A percentile compares a stretch with the other conserved stretches of the same genome.
These are phyloP conservation scores for Drosophila quasianomalipes DNA, from an alignment of 2,888 invertebrate species.

Conservation along the genomic window DNA sequence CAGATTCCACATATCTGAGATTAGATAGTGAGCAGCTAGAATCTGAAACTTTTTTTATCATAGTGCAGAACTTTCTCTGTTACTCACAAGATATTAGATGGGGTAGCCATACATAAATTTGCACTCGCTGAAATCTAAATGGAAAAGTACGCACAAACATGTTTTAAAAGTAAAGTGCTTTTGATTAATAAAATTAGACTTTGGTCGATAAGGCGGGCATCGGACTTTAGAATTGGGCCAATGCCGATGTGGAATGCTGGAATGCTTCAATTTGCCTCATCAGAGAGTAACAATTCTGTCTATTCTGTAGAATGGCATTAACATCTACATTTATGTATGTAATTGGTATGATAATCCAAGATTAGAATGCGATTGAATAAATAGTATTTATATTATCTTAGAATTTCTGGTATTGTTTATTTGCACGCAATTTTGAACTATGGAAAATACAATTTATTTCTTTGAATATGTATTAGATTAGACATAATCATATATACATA, in stretches of 20 bases:
- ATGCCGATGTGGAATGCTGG: background rate
- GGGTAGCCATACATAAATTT: background rate
- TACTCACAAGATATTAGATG: background rate
- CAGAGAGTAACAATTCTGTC: background rate
- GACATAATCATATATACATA: conserved; percentile 33
- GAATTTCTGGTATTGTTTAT: conserved; percentile 39
- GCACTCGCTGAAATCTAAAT: background rate
- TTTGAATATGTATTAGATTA: conserved; percentile 25
- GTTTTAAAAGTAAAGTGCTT: background rate
- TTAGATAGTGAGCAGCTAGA: background rate
- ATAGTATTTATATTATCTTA: background rate
- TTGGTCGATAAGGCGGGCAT: background rate
- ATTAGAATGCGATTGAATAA: background rate
- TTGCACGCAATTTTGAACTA: conserved; percentile 60
- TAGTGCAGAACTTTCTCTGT: background rate
- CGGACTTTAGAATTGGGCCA: conserved; percentile 23
- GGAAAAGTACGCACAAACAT: background rate
- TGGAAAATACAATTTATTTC: conserved; percentile 66
- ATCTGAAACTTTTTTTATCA: background rate
- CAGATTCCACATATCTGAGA: background rate
- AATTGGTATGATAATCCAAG: background rate
- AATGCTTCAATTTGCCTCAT: background rate
- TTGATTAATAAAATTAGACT: background rate
- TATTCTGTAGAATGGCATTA: background rate
- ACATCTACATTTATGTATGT: background rate